phyloP scores from a whole-genome alignment of 2,113 vertebrate species.

The Tachysurus fulvidraco region DNA sequence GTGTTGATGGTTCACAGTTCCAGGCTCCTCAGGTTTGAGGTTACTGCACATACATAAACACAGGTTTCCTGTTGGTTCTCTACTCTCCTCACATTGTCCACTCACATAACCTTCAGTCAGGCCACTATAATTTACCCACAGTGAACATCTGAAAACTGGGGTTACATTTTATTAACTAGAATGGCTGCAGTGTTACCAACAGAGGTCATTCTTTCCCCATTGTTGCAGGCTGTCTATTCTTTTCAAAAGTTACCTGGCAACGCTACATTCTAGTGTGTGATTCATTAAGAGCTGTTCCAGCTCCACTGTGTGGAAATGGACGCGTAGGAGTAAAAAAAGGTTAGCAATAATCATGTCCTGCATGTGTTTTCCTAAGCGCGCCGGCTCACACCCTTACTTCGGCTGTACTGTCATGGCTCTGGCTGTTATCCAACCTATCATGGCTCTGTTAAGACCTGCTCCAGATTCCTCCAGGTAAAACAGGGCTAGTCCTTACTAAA shows the following conservation, averaged over 20 bases:
- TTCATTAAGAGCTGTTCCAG: constrained; percentile 22
- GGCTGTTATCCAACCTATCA: constrained; percentile 76
- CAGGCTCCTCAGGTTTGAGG: too few relatives aligned
- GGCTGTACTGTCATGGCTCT: constrained; percentile 78
- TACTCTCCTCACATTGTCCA: background rate
- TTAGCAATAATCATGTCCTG: constrained; percentile 15
- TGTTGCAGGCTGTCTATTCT: background rate
- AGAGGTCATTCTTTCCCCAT: constrained; percentile 25
- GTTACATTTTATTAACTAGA: background rate
- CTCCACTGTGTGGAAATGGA: constrained; percentile 2
- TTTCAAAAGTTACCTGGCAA: background rate
- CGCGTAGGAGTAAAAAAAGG: constrained; percentile 2
- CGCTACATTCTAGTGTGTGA: background rate
- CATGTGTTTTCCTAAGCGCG: constrained; percentile 69
- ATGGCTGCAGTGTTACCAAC: constrained; percentile 6
- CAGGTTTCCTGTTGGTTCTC: background rate
- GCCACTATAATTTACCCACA: background rate
- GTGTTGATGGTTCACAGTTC: background rate
- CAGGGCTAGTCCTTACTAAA: background rate
- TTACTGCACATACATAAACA: background rate
- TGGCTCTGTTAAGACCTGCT: constrained; percentile 79
- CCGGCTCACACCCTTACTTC: constrained; percentile 82
- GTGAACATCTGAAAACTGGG: background rate
- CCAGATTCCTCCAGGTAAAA: constrained; percentile 76
- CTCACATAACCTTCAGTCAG: too few relatives aligned